Base-by-base conservation (phyloP, 2,888 invertebrate genomes). In the Drosophila subquinaria region DNA sequence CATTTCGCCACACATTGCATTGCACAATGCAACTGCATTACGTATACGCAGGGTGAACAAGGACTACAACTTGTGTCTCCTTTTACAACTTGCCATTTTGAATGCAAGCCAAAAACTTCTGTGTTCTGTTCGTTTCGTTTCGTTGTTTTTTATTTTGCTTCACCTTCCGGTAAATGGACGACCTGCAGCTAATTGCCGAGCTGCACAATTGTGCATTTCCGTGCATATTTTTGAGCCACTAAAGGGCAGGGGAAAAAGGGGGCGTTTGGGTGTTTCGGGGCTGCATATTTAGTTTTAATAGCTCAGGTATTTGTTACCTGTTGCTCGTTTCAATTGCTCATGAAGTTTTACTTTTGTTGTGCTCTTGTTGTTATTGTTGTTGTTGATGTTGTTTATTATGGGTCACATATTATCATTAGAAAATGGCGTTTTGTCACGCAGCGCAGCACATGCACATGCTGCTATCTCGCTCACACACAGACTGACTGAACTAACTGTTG, bases 191-290 rank as follows among this genome's bases (percentile, higher is more conserved):
- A 91, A 91, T 91, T 91, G 91, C 76, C 81, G 85, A 89, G 89
- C 81, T 91, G 91, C 91, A 91, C 91, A 91, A 91, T 91, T 91
- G 91, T 91, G 91, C 91, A 91, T 88, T 91, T 91, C 91, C 91
- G 90, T 90, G 85, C 89, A 90, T 91, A 91, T 91, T 91, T 90
- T 89, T 73, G 72, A 66, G 64, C 55, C 66, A 61, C 42, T 35
- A 38, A 30, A 50, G 50, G 30, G 56, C 52, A 33, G 59, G 10
- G 33, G 23, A 38, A 30, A 2, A n/a, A 9, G 11, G 52, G 23
- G 48, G 36, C 47, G 40, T 50, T 13, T 40, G 59, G 60, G 55
- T 36, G 57, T 51, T 55, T 60, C 35, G 52, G 71, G 74, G 78
- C 76, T 87, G 89, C 73, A 83, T 90, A 77, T 89, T 89, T 89